These are phyloP conservation scores for Triops longicaudatus DNA, from an alignment of 1,140 invertebrate species.

Conservation along the genomic window DNA sequence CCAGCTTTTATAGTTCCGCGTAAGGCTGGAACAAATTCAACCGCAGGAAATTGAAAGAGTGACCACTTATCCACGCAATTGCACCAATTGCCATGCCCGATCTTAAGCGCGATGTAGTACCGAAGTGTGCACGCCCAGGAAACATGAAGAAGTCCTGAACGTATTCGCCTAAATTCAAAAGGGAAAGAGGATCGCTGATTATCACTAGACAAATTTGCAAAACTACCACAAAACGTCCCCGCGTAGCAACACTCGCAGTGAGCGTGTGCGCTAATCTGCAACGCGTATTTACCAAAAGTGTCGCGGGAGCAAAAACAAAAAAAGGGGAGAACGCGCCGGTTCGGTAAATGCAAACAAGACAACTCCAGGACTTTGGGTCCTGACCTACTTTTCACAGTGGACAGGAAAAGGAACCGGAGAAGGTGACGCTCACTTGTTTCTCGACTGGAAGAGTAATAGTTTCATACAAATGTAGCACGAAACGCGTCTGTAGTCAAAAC, in stretches of 20 bases:
- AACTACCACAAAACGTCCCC: not conserved
- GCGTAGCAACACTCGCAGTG: not conserved
- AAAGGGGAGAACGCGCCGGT: not conserved
- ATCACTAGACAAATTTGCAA: not conserved
- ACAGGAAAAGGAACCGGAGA: not conserved
- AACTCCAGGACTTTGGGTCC: not conserved
- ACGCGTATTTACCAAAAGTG: not conserved
- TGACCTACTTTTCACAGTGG: not conserved
- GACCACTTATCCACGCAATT: not conserved
- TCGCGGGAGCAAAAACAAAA: not conserved
- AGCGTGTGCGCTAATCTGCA: not conserved
- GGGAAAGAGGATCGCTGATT: not conserved
- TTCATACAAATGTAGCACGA: not conserved
- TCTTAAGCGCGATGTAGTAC: not conserved
- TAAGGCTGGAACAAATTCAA: not conserved
- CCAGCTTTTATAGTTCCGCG: not conserved
- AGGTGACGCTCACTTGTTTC: too few species aligned
- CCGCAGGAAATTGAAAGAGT: not conserved
- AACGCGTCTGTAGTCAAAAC: not conserved
- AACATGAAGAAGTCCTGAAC: constrained; percentile 11
- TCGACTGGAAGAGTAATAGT: too few species aligned
- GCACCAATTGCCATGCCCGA: not conserved
- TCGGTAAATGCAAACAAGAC: not conserved
- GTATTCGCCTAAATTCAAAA: not conserved
- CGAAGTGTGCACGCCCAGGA: not conserved